Evolutionary conservation across 2,888 invertebrate genomes (phyloP).

Genomic region (Drosophila anomalata): DNA sequence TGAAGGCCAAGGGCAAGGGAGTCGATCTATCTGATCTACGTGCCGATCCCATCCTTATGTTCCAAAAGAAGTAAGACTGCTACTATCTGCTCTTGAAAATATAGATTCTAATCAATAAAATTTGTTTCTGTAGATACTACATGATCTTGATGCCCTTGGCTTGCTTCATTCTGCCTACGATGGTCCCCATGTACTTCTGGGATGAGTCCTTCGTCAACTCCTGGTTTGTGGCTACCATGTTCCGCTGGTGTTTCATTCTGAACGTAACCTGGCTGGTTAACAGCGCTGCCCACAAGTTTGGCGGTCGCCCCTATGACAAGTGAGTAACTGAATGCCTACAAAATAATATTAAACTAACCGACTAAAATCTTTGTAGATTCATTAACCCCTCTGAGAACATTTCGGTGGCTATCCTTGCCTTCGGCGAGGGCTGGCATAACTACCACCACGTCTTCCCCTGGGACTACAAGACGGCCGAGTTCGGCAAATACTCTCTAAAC

Average conservation of each 20-base stretch:
- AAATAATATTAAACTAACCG: not conserved
- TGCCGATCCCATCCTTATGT: conserved; percentile 91
- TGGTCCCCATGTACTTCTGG: conserved; percentile 91
- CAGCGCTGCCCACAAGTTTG: conserved; percentile 93
- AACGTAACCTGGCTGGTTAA: conserved; percentile 96
- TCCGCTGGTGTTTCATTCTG: conserved; percentile 91
- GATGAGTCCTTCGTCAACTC: conserved; percentile 88
- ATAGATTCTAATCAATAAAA: not conserved
- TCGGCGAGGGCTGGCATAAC: conserved; percentile 93
- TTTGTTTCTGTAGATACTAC: conserved; percentile 87
- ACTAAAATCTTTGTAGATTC: conserved; percentile 78
- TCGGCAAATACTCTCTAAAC: conserved; percentile 89
- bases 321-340: conserved; percentile 73
- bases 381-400: conserved; percentile 89
- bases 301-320: conserved; percentile 90
- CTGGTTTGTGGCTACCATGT: conserved; percentile 88
- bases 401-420: conserved; percentile 86
- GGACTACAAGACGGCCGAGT: conserved; percentile 93
- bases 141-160: conserved; percentile 89
- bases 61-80: conserved; percentile 92
- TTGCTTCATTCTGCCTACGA: conserved; percentile 91
- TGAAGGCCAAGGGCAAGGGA: conserved; percentile 92
- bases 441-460: conserved; percentile 94
- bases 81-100: not conserved
- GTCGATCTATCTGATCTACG: conserved; percentile 93